Conservation (phyloP, 2,888 invertebrate species). For the Heteromurus nitidus region DNA sequence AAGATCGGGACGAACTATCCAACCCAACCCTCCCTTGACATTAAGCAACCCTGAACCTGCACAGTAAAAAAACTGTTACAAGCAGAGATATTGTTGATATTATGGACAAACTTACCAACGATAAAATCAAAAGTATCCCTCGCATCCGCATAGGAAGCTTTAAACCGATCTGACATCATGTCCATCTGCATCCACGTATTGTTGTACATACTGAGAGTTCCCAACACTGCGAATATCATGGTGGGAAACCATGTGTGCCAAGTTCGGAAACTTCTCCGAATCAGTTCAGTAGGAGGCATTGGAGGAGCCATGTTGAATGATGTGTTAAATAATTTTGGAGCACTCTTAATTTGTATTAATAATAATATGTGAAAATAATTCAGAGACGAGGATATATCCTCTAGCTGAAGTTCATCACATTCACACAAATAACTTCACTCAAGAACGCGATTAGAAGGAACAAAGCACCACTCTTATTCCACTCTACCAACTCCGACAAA, state of each 20-base stretch:
- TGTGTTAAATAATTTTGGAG: too few relatives aligned
- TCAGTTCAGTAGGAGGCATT: constrained; percentile 58
- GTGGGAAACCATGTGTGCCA: constrained; percentile 66
- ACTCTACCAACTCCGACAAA: neutral
- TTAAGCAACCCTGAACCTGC: too few relatives aligned
- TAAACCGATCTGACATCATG: constrained; percentile 58
- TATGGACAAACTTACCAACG: constrained; percentile 55
- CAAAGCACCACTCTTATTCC: too few relatives aligned
- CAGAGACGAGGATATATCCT: too few relatives aligned
- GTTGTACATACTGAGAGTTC: constrained; percentile 57
- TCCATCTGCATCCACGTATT: constrained; percentile 61
- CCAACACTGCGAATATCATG: constrained; percentile 63
- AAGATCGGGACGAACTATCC: too few relatives aligned
- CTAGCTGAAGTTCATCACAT: neutral
- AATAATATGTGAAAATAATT: too few relatives aligned
- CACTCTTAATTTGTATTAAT: too few relatives aligned
- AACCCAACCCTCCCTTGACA: too few relatives aligned
- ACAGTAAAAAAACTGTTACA: too few relatives aligned
- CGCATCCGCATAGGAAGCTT: constrained; percentile 50
- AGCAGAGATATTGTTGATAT: too few relatives aligned
- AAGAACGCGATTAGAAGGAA: too few relatives aligned
- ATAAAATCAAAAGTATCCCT: constrained; percentile 65
- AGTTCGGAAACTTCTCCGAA: constrained; percentile 60
- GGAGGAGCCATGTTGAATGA: constrained; percentile 54
- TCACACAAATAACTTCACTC: neutral